Evolutionary conservation across 2,113 vertebrate species (phyloP).

Genomic region (Calidris pugnax): DNA sequence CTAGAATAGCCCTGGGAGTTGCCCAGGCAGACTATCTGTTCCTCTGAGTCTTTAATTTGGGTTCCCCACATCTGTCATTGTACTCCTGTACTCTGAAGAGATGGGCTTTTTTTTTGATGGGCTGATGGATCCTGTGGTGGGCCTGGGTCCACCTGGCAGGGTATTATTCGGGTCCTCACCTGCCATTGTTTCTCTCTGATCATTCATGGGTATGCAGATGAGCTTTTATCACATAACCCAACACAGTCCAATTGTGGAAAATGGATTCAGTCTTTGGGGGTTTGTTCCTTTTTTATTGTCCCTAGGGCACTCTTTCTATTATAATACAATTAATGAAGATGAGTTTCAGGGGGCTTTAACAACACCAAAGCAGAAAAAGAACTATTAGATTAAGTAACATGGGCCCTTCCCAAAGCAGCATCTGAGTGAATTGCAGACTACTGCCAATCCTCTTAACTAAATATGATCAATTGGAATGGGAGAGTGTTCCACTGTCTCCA

Average conservation of each 20-base stretch:
- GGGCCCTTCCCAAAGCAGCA: slow-evolving; percentile 20
- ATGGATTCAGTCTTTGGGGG: not conserved
- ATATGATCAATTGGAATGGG: slow-evolving; percentile 41
- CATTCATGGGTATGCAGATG: not conserved
- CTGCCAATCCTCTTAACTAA: slow-evolving; percentile 41
- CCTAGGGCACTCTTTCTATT: not conserved
- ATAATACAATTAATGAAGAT: slow-evolving; percentile 35
- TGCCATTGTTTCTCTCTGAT: not conserved
- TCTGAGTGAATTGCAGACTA: slow-evolving; percentile 32
- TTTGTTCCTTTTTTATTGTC: not conserved
- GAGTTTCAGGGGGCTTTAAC: slow-evolving; percentile 24
- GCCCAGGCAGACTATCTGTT: not conserved
- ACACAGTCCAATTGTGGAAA: not conserved
- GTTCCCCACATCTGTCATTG: not conserved
- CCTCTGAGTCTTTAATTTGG: not conserved
- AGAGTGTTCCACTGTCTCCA: not conserved
- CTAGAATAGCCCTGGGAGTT: not conserved
- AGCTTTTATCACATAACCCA: not conserved
- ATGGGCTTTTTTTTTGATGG: not conserved
- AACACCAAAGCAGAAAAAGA: not conserved
- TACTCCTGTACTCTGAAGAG: not conserved
- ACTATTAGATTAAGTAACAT: slow-evolving; percentile 38
- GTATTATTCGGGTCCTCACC: not conserved
- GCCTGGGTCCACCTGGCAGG: not conserved
- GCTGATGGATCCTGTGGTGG: not conserved